These are phyloP conservation scores for Tenthredo scrophulariae DNA, from an alignment of 2,888 invertebrate genomes.

Conservation along the genomic window DNA sequence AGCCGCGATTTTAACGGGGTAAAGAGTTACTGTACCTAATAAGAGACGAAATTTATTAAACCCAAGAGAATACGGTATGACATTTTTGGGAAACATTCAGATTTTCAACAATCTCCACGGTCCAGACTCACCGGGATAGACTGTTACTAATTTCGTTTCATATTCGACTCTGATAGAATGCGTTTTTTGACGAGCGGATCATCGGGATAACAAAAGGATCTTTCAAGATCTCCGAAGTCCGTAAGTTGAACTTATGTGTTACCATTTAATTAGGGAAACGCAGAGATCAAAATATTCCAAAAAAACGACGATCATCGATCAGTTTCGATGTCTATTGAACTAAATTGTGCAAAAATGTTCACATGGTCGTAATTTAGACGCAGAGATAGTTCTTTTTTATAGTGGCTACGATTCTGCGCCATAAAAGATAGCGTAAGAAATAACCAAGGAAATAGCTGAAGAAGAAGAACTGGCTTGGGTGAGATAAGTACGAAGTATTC, in stretches of 20 bases:
- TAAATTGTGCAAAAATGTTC: neutral
- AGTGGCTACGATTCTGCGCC: neutral
- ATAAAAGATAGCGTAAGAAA: slow-evolving; percentile 4
- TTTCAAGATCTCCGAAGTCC: neutral
- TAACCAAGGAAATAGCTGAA: slow-evolving; percentile 51
- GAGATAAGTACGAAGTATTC: slow-evolving; percentile 70
- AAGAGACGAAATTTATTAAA: slow-evolving; percentile 25
- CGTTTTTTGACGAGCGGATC: neutral
- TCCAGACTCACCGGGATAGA: neutral
- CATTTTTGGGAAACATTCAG: neutral
- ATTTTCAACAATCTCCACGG: neutral
- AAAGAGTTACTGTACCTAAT: slow-evolving; percentile 26
- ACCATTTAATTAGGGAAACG: neutral
- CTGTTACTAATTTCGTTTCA: slow-evolving; percentile 12
- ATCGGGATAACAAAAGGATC: neutral
- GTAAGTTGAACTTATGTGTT: neutral
- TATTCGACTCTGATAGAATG: neutral
- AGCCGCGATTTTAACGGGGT: slow-evolving; percentile 22
- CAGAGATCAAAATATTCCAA: neutral
- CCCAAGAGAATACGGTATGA: neutral
- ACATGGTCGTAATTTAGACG: neutral
- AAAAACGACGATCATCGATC: neutral
- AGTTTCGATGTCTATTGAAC: neutral
- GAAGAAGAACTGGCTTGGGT: slow-evolving; percentile 70
- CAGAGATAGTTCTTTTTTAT: neutral